Conservation (phyloP, 1,140 invertebrate species). For the Pseudomyrmex pallidus region DNA sequence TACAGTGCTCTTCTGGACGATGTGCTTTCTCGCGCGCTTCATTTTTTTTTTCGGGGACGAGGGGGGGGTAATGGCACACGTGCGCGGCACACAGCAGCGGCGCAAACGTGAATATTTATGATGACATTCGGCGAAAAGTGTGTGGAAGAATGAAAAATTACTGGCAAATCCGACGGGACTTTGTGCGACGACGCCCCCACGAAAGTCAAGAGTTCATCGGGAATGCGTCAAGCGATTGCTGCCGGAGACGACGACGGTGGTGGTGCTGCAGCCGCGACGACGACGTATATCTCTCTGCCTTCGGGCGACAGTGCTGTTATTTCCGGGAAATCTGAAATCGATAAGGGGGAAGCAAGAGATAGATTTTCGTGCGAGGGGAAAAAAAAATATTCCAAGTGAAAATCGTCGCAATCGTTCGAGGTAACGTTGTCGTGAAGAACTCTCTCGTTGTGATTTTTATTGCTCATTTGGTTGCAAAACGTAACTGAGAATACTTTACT, state of each 20-base stretch:
- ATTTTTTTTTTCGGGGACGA: conserved; percentile 24
- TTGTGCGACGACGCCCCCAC: conserved; percentile 32
- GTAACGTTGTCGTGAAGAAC: background rate
- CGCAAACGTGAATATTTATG: conserved; percentile 51
- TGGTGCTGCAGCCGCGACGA: background rate
- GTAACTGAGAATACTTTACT: too few species aligned
- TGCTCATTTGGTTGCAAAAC: too few species aligned
- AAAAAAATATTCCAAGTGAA: background rate
- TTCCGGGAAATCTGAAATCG: conserved; percentile 25
- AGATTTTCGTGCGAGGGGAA: background rate
- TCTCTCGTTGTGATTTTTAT: too few species aligned
- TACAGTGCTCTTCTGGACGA: background rate
- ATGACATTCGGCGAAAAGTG: background rate
- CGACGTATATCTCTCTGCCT: conserved; percentile 15
- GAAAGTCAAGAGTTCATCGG: conserved; percentile 39
- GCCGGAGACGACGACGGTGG: background rate
- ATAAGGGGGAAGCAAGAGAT: conserved; percentile 7
- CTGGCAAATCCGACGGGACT: conserved; percentile 51
- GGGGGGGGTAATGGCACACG: conserved; percentile 45
- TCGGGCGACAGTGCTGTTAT: conserved; percentile 10
- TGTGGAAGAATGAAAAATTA: conserved; percentile 54
- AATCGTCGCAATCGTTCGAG: background rate
- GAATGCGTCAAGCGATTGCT: conserved; percentile 37
- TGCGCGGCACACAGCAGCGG: conserved; percentile 15
- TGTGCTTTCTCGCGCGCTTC: conserved; percentile 30